phyloP scores from a whole-genome alignment of 2,113 vertebrate species.

The Silurus meridionalis region DNA sequence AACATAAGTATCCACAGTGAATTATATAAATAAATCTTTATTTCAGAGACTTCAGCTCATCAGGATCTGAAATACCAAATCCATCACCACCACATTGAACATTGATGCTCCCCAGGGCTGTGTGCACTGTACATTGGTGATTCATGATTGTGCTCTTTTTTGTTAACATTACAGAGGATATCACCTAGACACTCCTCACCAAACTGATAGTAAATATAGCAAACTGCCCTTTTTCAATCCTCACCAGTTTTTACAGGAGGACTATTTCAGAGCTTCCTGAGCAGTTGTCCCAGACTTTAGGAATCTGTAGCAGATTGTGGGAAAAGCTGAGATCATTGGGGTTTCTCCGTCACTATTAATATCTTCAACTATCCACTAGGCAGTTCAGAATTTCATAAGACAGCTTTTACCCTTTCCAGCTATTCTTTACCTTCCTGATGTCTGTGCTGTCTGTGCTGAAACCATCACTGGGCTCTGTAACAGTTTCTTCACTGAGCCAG shows the following conservation, averaged over 20 bases:
- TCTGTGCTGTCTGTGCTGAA: not conserved
- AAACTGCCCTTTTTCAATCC: not conserved
- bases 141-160: not conserved
- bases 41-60: not conserved
- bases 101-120: not conserved
- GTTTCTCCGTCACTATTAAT: not conserved
- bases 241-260: not conserved
- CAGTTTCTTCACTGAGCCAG: too few relatives aligned
- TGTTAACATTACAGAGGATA: not conserved
- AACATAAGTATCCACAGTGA: not conserved
- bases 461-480: too few relatives aligned
- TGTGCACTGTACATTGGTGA: not conserved
- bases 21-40: not conserved
- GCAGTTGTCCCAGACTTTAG: not conserved
- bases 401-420: too few relatives aligned
- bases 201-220: not conserved
- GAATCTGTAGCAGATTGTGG: not conserved
- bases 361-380: not conserved
- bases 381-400: too few relatives aligned
- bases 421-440: not conserved
- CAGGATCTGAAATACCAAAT: not conserved
- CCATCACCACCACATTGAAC: not conserved
- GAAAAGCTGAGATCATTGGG: not conserved
- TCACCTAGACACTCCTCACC: not conserved
- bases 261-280: not conserved